These are phyloP conservation scores for Ameiurus melas DNA, from an alignment of 2,113 vertebrate genomes.

Conservation along the genomic window DNA sequence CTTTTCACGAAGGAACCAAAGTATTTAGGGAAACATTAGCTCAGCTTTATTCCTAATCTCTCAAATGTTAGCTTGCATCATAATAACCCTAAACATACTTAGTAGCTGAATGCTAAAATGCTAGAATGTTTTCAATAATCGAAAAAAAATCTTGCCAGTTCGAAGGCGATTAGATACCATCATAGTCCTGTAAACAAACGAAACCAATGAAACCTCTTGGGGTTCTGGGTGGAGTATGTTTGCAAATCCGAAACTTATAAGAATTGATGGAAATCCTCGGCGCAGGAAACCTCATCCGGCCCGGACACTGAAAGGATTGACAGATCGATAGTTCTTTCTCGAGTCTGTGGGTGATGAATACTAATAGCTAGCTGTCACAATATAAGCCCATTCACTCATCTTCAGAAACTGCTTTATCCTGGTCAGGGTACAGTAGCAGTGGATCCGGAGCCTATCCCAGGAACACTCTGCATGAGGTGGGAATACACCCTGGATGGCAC, in stretches of 20 bases:
- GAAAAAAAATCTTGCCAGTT: background rate
- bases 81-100: background rate
- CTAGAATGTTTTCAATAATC: background rate
- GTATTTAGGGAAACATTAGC: background rate
- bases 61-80: background rate
- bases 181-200: background rate
- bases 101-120: background rate
- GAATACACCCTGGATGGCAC: background rate
- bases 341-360: background rate
- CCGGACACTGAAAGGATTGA: background rate
- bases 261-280: background rate
- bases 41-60: background rate
- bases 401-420: background rate
- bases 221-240: no score
- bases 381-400: background rate
- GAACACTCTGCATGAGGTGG: background rate
- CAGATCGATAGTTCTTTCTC: constrained; percentile 14
- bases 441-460: background rate
- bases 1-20: background rate
- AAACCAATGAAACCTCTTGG: background rate
- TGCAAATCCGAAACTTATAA: background rate
- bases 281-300: background rate
- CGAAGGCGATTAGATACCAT: no score
- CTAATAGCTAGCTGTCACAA: background rate
- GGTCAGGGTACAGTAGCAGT: background rate